A percentile compares a stretch with the other conserved stretches of the same genome.
These are phyloP conservation scores for Xylocopa sonorina DNA, from an alignment of 1,140 invertebrate species.

Conservation along the genomic window DNA sequence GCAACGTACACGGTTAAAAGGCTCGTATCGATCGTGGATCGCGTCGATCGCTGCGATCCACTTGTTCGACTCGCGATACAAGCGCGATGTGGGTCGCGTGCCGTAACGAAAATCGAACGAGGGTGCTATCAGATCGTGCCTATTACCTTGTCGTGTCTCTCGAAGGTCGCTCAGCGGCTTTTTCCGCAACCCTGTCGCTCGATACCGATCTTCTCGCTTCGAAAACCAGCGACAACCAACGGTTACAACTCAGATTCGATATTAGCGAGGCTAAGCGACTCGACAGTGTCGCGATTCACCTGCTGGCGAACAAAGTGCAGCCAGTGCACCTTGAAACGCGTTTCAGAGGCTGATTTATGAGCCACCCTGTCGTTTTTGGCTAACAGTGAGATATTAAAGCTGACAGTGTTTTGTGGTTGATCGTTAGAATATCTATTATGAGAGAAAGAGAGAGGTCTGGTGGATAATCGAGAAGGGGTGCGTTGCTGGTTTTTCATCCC, in stretches of 20 bases:
- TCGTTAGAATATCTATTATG: too few species aligned
- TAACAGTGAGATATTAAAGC: too few species aligned
- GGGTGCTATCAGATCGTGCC: constrained; percentile 4
- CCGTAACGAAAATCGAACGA: constrained; percentile 3
- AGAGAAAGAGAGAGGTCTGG: too few species aligned
- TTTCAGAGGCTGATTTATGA: too few species aligned
- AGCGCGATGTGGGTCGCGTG: neutral
- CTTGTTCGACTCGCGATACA: too few species aligned
- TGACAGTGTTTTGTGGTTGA: too few species aligned
- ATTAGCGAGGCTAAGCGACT: constrained; percentile 21
- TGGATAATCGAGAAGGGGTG: too few species aligned
- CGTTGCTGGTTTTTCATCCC: too few species aligned
- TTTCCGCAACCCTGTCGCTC: neutral
- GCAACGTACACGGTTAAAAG: neutral
- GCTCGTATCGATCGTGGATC: neutral
- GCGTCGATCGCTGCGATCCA: neutral
- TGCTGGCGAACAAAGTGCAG: constrained; percentile 24
- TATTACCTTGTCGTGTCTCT: constrained; percentile 11
- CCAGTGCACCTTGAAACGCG: constrained; percentile 22
- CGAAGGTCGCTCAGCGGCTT: constrained; percentile 34
- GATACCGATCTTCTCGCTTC: constrained; percentile 44
- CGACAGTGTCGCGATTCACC: constrained; percentile 30
- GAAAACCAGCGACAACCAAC: constrained; percentile 14
- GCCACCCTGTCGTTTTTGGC: too few species aligned
- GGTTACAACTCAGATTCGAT: constrained; percentile 12